phyloP scores from a whole-genome alignment of 2,888 invertebrate species.

The Acheta domesticus region DNA sequence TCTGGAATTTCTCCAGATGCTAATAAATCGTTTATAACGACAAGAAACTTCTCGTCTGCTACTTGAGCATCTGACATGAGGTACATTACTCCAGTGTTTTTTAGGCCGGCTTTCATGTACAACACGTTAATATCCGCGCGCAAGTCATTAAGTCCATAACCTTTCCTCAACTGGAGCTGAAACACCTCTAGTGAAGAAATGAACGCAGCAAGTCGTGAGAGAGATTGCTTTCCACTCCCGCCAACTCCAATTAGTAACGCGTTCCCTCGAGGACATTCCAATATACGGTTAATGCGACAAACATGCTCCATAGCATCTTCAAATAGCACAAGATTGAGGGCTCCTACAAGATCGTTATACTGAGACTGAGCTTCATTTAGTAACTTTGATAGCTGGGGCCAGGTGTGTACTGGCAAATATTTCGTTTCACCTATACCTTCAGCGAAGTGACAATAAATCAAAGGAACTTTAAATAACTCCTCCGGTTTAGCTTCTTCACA shows the following conservation, averaged over 20 bases:
- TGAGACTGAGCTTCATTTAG: conserved; percentile 66
- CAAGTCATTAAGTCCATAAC: conserved; percentile 63
- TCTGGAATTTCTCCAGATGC: conserved; percentile 94
- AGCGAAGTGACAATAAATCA: conserved; percentile 89
- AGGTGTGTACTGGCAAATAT: conserved; percentile 74
- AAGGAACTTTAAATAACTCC: conserved; percentile 66
- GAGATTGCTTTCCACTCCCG: conserved; percentile 90
- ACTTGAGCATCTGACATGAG: conserved; percentile 93
- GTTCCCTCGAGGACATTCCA: conserved; percentile 91
- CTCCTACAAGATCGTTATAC: conserved; percentile 85
- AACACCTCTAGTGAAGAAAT: conserved; percentile 90
- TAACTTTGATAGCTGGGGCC: conserved; percentile 68
- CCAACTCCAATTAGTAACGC: conserved; percentile 91
- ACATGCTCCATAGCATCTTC: conserved; percentile 94
- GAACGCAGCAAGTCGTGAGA: conserved; percentile 83
- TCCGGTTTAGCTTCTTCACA: conserved; percentile 68
- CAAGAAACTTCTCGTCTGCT: conserved; percentile 84
- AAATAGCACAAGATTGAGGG: conserved; percentile 91
- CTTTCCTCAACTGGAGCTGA: conserved; percentile 85
- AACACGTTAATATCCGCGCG: conserved; percentile 60
- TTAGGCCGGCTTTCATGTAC: conserved; percentile 83
- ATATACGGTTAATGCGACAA: conserved; percentile 79
- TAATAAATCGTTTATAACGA: conserved; percentile 87
- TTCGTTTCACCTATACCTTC: conserved; percentile 88
- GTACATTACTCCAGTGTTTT: conserved; percentile 79